Base-by-base conservation (phyloP, 2,113 vertebrate genomes). In the Solenodon paradoxus region DNA sequence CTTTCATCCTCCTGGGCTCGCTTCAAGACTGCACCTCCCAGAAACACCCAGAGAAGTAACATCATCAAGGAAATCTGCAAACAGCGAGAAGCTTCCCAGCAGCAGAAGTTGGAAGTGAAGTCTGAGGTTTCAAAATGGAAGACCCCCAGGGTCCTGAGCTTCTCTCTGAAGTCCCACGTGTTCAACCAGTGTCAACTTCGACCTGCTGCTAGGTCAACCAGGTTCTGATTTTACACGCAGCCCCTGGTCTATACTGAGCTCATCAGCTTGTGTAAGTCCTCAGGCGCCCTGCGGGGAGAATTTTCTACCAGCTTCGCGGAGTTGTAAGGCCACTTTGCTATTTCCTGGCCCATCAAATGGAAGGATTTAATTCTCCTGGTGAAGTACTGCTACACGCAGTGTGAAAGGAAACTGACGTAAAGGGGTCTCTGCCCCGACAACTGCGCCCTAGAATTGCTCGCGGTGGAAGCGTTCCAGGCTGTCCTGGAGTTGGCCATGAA, bases 341-440 rank as follows among this genome's bases (percentile, higher is more conserved):
- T 0, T 0, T 8, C 6, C 7, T 84, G 20, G 7, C 83, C 91
- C 19, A 30, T 83, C 42, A 96, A 97, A 30, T 28, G 97, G 79
- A 97, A 97, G 84, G 49, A 13, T 38, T 53, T 97, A 16, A 97
- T 97, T 17, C 86, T 95, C 16, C 95, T 98, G 80, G 64, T 97
- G 38, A 98, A 98, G 38, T 8, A 95, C 83, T 98, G 98, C 97
- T 97, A 97, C 85, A 94, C 81, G 30, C 59, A 89, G 97, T 97
- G 90, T 78, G 75, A 84, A 64, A 77, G 49, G 38, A 97, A 95
- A 75, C 38, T 92, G 66, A 95, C 78, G 42, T 0, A 17, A 3
- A 88, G 71, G 88, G 81, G 42, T 3, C 81, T 82, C 6, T 72
- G 97, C 63, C 97, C 96, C 75, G 96, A 96, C 0, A 85, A 97